Evolutionary conservation across 2,113 vertebrate species (phyloP), one percentile per base, ranked within the genome.

Genomic region (Sardina pilchardus): DNA sequence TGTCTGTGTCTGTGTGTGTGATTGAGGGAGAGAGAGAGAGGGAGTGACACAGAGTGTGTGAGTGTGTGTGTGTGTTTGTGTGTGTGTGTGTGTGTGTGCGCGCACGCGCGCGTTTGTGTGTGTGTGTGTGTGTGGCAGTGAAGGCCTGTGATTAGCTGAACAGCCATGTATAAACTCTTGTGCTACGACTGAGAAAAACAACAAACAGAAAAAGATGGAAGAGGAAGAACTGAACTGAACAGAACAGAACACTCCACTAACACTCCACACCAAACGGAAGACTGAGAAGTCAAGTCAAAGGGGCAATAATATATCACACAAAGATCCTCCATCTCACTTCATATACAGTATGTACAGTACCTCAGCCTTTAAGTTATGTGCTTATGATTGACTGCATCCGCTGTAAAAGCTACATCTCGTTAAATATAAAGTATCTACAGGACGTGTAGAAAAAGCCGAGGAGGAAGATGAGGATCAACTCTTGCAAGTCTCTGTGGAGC

Each of bases 251-350:
- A 78, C 71, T 78, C 26, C 4, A 78, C 71, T 17, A 78, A 78
- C 16, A 17, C 39, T 36, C 88, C 47, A 86, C 84, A 81, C 87
- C 81, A 85, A 85, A 81, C 88, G 94, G 94, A 95, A 95, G 93
- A 95, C 94, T 91, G 89, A 88, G 94, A 93, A 92, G 88, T 91
- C 87, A 87, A 92, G 88, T 91, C 87, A 87, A 91, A 90, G 86
- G 87, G 92, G 91, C 91, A 90, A 91, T 86, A 90, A 91, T 86
- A 91, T 88, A 89, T 84, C 48, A 88, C 85, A 90, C 45, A n/a
- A n/a, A 86, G 26, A 30, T 78, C 71, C 4, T 78, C 26, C 34
- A 71, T 34, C 4, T 12, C 63, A 0, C 17, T 36, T 78, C 16
- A 34, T 71, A 8, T 36, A n/a, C n/a, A n/a, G n/a, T n/a, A 83